A percentile compares a stretch with the other conserved stretches of the same genome.
Evolutionary conservation across 2,113 vertebrate genomes (phyloP).

Genomic region (Aix galericulata): DNA sequence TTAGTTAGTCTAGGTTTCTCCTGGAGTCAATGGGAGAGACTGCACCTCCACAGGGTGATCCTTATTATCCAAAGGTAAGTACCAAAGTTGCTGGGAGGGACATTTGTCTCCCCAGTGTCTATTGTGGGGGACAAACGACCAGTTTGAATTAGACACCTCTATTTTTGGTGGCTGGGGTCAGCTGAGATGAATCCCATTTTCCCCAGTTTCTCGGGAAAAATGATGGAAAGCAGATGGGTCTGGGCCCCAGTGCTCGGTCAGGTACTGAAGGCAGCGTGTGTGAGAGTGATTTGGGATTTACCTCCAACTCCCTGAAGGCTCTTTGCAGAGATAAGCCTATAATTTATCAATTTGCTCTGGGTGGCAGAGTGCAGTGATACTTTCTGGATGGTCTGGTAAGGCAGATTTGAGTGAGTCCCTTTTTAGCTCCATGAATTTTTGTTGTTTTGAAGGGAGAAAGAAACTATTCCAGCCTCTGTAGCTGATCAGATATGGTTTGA

Average conservation of each 20-base stretch:
- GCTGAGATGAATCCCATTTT: not conserved
- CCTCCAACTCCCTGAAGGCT: not conserved
- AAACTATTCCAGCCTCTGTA: not conserved
- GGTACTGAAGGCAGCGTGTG: not conserved
- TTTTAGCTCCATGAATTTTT: not conserved
- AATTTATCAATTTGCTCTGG: not conserved
- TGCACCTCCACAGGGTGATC: not conserved
- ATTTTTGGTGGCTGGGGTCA: not conserved
- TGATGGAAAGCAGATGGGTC: not conserved
- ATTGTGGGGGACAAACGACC: not conserved
- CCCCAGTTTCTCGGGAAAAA: not conserved
- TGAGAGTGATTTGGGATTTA: not conserved
- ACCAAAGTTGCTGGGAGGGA: not conserved
- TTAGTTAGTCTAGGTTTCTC: not conserved
- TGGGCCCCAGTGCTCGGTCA: not conserved
- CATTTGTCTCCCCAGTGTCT: accelerated
- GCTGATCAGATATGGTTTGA: not conserved
- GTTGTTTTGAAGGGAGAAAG: not conserved
- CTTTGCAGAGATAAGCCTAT: not conserved
- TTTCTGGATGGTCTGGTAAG: not conserved
- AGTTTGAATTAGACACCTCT: not conserved
- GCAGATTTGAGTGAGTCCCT: not conserved
- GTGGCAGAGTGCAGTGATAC: not conserved
- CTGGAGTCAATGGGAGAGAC: not conserved
- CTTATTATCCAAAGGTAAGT: not conserved